Evolutionary conservation across 92 coral and sea anemone genomes (phyloP).

Genomic region (Bergia sp.): DNA sequence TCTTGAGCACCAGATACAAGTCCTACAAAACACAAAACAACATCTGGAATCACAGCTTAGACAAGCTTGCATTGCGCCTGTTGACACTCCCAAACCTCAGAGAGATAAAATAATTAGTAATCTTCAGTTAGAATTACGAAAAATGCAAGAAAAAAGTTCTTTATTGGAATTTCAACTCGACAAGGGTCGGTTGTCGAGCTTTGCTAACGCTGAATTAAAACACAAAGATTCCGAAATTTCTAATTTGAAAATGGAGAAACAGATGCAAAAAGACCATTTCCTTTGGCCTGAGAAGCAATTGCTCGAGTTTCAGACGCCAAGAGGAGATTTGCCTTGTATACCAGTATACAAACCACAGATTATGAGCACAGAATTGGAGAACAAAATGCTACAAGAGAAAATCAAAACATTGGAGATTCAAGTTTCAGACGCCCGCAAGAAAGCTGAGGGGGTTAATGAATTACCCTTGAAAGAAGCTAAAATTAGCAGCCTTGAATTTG

Average conservation of each 20-base stretch:
- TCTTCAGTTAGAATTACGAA: conserved; percentile 2
- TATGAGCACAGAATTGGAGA: conserved; percentile 14
- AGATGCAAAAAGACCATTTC: not conserved
- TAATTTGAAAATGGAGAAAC: not conserved
- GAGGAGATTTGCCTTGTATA: not conserved
- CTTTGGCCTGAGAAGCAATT: not conserved
- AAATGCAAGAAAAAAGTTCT: conserved; percentile 14
- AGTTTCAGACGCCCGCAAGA: conserved; percentile 11
- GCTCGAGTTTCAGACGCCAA: not conserved
- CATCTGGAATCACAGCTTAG: conserved; percentile 11
- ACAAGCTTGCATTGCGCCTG: not conserved
- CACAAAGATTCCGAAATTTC: not conserved
- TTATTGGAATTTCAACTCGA: not conserved
- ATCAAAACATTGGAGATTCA: conserved; percentile 14
- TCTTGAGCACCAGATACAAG: conserved; percentile 25
- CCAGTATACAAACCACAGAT: not conserved
- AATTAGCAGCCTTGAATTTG: conserved; percentile 37
- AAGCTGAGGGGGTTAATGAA: not conserved
- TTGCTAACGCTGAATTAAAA: not conserved
- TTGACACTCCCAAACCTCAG: not conserved
- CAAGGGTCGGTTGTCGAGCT: not conserved
- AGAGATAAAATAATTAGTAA: conserved; percentile 5
- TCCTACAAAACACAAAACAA: not conserved
- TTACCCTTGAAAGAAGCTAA: conserved; percentile 29
- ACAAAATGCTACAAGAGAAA: conserved; percentile 30